These are phyloP conservation scores for Pteria penguin DNA, from an alignment of 2,888 invertebrate genomes.

Conservation along the genomic window DNA sequence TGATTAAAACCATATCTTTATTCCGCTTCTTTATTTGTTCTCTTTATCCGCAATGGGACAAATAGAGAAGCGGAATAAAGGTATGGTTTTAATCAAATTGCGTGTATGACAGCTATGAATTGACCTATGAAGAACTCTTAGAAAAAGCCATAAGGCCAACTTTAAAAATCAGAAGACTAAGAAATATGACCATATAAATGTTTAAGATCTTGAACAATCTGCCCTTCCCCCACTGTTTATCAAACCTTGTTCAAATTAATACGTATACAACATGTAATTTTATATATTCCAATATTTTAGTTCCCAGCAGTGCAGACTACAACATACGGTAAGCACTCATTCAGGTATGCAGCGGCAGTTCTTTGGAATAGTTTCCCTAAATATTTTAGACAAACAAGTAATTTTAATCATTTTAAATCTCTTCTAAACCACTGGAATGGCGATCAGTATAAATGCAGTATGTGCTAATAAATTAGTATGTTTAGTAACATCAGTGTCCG, in stretches of 20 bases:
- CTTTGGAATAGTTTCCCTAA: too few relatives aligned
- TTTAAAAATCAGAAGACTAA: conserved; percentile 16
- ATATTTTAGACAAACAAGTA: too few relatives aligned
- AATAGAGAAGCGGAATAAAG: too few relatives aligned
- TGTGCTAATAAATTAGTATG: too few relatives aligned
- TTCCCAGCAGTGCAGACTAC: conserved; percentile 9
- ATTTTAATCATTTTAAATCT: too few relatives aligned
- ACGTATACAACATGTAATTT: background rate
- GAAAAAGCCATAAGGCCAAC: conserved; percentile 11
- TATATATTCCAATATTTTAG: conserved; percentile 28
- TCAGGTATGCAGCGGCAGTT: conserved; percentile 12
- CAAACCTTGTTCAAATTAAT: background rate
- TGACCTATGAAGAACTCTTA: conserved; percentile 10
- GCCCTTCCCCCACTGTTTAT: background rate
- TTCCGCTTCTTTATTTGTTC: too few relatives aligned
- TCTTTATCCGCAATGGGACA: too few relatives aligned
- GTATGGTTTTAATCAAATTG: too few relatives aligned
- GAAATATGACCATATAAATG: conserved; percentile 33
- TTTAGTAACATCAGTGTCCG: too few relatives aligned
- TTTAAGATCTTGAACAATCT: conserved; percentile 33
- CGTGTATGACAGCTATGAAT: conserved; percentile 17
- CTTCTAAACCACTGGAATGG: background rate
- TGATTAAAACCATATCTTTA: too few relatives aligned
- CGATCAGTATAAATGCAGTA: background rate
- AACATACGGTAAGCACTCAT: conserved; percentile 12